Evolutionary conservation across 2,113 vertebrate species (phyloP).

Genomic region (Terrapene triunguis): DNA sequence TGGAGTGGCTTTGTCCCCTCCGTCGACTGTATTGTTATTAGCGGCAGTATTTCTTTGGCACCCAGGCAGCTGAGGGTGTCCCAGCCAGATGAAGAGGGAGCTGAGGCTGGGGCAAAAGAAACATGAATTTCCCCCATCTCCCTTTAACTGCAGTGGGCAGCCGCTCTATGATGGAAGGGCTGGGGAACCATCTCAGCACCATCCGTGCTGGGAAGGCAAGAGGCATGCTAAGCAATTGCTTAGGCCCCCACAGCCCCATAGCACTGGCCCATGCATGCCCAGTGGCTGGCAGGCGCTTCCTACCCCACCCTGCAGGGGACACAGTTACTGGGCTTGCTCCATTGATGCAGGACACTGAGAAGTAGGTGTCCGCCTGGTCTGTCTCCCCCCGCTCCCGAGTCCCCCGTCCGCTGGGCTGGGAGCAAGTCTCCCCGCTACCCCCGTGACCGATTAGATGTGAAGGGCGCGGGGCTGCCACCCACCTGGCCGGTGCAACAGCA

Average conservation of each 20-base stretch:
- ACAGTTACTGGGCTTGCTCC: background rate
- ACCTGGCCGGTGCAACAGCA: background rate
- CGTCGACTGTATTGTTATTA: background rate
- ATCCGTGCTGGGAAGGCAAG: constrained; percentile 54
- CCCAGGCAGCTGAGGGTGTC: background rate
- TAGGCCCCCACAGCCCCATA: background rate
- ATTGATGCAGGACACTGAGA: background rate
- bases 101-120: constrained; percentile 4
- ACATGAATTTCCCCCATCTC: constrained; percentile 48
- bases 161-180: constrained; percentile 59
- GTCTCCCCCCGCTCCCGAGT: background rate
- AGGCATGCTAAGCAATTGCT: constrained; percentile 14
- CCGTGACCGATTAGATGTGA: background rate
- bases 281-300: background rate
- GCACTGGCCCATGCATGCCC: too few species aligned
- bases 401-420: background rate
- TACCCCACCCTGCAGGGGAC: background rate
- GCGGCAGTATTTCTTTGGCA: constrained; percentile 2
- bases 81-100: constrained; percentile 6
- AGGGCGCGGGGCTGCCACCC: background rate
- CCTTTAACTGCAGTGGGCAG: constrained; percentile 51
- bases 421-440: background rate
- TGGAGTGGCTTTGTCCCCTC: background rate
- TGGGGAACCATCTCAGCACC: constrained; percentile 58
- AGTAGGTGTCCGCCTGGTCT: background rate